Evolutionary conservation across 2,797 vertebrate genomes (phyloP), one percentile per base, ranked within the genome.

Genomic region (Nyctalus aviator): DNA sequence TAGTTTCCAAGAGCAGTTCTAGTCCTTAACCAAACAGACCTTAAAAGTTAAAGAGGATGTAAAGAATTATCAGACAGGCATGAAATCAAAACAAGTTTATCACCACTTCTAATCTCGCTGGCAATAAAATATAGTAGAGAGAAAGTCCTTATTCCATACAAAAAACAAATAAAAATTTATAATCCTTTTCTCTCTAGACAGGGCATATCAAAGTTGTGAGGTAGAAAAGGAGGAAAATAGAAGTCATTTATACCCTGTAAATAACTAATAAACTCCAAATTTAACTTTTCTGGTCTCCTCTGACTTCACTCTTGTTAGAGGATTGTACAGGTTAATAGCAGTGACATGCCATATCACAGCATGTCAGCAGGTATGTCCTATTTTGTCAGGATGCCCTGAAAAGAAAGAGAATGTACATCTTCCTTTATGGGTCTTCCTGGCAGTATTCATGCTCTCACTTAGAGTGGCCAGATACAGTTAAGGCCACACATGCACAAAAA

Each of bases 31-130:
- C n/a, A 44, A 92, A 84, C 9, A 90, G 3, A 4, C 21, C 68
- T 85, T 50, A 37, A 21, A 46, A 32, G 72, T 41, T 41, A 75
- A 30, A 44, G 3, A 71, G 8, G 8, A 57, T 44, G 21, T 30
- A 1, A 88, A 79, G 30, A 76, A 94, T 81, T 46, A 75, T 62
- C 27, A 53, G 27, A 53, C 10, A 48, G 59, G 23, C 27, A 75
- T 78, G 46, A 91, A 93, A 69, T 25, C 20, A 69, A 62, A 90
- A n/a, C 25, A 77, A 37, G 2, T 30, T 90, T 92, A 66, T 44
- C 5, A 50, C 8, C 41, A 46, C 12, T 12, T 88, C 20, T 27
- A 48, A 72, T 27, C 23, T 92, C 23, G 35, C 3, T 20, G 41
- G 68, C 59, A 55, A 27, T 35, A 88, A 88, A 84, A 85, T 37